These are phyloP conservation scores for Sciurus carolinensis DNA, from an alignment of 2,797 vertebrate species.

Conservation along the genomic window DNA sequence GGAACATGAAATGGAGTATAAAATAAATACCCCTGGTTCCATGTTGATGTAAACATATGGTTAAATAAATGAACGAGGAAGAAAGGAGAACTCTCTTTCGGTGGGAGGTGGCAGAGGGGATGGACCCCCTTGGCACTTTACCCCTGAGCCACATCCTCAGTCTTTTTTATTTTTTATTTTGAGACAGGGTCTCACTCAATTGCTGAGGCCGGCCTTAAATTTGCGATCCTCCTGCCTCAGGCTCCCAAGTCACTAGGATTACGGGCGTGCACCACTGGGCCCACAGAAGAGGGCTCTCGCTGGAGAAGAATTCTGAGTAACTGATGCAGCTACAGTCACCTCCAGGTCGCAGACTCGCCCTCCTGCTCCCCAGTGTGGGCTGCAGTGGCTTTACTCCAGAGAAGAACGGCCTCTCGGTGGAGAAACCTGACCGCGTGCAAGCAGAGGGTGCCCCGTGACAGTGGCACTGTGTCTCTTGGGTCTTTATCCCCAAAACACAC, in stretches of 20 bases:
- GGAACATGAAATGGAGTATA: neutral
- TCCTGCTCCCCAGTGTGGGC: neutral
- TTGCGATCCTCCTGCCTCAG: too few relatives aligned
- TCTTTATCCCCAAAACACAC: neutral
- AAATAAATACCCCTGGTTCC: neutral
- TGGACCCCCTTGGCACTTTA: too few relatives aligned
- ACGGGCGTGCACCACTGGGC: too few relatives aligned
- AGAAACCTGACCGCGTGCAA: fast-evolving
- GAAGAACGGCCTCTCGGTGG: neutral
- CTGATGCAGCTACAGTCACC: neutral
- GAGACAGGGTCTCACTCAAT: too few relatives aligned
- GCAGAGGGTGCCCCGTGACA: neutral
- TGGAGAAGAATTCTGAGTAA: neutral
- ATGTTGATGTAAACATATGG: neutral
- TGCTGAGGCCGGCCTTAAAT: too few relatives aligned
- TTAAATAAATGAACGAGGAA: neutral
- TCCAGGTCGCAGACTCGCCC: fast-evolving
- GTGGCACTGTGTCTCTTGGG: neutral
- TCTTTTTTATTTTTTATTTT: too few relatives aligned
- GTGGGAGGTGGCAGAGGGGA: too few relatives aligned
- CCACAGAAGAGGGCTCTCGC: too few relatives aligned
- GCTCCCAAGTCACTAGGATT: too few relatives aligned
- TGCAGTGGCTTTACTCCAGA: neutral
- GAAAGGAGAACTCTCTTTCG: neutral
- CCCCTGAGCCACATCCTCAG: too few relatives aligned